Base-by-base conservation (phyloP, 2,888 invertebrate species). In the Vanessa cardui region DNA sequence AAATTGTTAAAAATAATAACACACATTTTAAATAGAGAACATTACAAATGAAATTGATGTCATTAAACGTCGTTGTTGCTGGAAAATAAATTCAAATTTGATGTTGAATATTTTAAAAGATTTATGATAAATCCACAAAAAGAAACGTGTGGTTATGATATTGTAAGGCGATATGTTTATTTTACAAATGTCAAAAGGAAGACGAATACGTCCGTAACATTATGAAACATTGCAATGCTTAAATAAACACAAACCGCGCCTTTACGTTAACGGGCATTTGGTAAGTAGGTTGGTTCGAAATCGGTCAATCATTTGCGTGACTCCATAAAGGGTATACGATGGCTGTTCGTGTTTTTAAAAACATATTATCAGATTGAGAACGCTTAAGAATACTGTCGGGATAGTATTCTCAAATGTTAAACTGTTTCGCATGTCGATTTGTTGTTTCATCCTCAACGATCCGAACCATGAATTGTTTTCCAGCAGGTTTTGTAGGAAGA, bases 221-320 rank as follows among this genome's bases (percentile, higher is more conserved):
- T 39, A 56, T 46, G 46, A 60, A 67, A 63, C 70, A 67, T 50
- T 62, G 54, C 61, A 67, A 61, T 46, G 59, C 66, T 69, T 39
- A 56, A 62, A 50, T 47, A 60, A 70, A 66, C 66, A 63, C 45
- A 56, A 63, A 66, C 69, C 56, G 58, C 67, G 70, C 63, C 69
- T 66, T 49, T 60, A 56, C 61, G 63, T 72, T 75, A 78, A 74
- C 77, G 74, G 75, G 78, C 75, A 69, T 77, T 75, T 74, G 71
- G 70, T 80, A 86, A 84, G 74, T 87, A 80, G 86, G 85, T 84
- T 84, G 83, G 81, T 79, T 78, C 76, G 75, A 80, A 85, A 83
- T 83, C 83, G 80, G 80, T 85, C 82, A 84, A 81, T 83, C 80
- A 78, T 75, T 86, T 82, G 88, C 88, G 87, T 88, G 89, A 87